Evolutionary conservation across 1,140 invertebrate species (phyloP), one percentile per base, ranked within the genome.

Genomic region (Lucilia sericata): DNA sequence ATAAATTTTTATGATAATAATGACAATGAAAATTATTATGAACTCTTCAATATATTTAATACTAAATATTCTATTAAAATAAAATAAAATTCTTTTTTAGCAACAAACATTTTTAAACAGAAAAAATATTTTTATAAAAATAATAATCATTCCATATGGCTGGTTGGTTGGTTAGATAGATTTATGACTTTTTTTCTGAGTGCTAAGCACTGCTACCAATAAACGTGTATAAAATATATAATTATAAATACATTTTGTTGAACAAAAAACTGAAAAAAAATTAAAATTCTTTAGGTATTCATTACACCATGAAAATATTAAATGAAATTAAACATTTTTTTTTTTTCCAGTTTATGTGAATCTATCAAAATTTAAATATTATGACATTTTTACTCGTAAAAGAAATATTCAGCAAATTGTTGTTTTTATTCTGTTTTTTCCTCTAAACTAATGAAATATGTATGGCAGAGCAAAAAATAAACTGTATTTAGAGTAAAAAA

Each of bases 161-260:
- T 60, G 51, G 51, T 60, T 60, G 13, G 51, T 60, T 60, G 51
- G 51, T 60, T 60, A n/a, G 51, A 17, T 60, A n/a, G 55, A n/a
- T 60, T 17, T 17, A n/a, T 60, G 55, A 60, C n/a, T n/a, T 17
- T n/a, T 60, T 60, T 14, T 12, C 10, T 12, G 14, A 7, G 55
- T 60, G 55, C 55, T 60, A 60, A 60, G 55, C 55, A 60, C n/a
- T 60, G 55, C 55, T 60, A 60, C 55, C 55, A 60, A 60, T 60
- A 60, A 60, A 60, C 55, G 55, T 60, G 55, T 42, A 8, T 42
- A 42, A 42, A 42, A 42, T 42, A 2, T 42, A 42, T 42, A 42
- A 42, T 42, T 42, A 42, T 8, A 42, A 30, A 42, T 8, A 42
- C 42, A 42, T 42, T 42, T 42, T 42, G 5, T 42, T 42, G 5